Evolutionary conservation across 1,140 invertebrate genomes (phyloP).

Genomic region (Cherax destructor): DNA sequence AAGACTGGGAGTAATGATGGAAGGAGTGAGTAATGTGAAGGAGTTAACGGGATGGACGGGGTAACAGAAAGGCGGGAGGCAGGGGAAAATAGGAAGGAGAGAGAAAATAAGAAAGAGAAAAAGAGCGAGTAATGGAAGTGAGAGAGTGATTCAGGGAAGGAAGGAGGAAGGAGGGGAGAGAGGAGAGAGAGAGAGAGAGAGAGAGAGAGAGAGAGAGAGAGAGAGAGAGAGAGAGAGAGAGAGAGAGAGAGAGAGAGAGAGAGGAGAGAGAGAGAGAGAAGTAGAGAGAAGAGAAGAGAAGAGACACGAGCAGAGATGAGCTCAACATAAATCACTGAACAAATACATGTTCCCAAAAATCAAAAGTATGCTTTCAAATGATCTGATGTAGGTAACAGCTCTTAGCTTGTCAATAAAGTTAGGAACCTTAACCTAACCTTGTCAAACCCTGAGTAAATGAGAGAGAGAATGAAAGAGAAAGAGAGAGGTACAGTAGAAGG

Average conservation of each 20-base stretch:
- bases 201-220: neutral
- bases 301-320: too few species aligned
- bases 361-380: too few species aligned
- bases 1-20: too few species aligned
- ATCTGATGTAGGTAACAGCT: too few species aligned
- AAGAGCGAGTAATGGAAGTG: neutral
- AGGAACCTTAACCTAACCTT: too few species aligned
- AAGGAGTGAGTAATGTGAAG: neutral
- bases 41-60: too few species aligned
- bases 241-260: neutral
- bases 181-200: neutral
- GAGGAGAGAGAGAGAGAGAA: neutral
- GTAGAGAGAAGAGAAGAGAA: too few species aligned
- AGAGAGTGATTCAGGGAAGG: neutral
- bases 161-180: neutral
- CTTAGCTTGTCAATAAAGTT: too few species aligned
- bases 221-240: neutral
- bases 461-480: neutral
- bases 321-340: too few species aligned
- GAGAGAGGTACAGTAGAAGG: too few species aligned
- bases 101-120: neutral
- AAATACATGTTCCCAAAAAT: too few species aligned
- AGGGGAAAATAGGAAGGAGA: neutral
- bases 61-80: neutral
- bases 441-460: neutral